Evolutionary conservation across 1,140 invertebrate species (phyloP), one percentile per base, ranked within the genome.

Genomic region (Pogonus chalceus): DNA sequence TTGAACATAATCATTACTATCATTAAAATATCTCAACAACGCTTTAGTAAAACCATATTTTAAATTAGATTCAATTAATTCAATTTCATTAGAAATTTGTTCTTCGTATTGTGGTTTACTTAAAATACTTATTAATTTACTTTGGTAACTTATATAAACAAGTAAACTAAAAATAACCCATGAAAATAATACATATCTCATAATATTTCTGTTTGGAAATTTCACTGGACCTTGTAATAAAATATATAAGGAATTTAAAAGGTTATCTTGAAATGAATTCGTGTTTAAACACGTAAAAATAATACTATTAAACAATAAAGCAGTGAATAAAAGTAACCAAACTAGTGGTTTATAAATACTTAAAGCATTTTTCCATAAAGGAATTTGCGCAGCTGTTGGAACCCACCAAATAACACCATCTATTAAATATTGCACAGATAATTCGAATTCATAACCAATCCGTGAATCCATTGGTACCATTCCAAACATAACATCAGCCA

Each of bases 401-500:
- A 43, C 37, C 37, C 37, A 43, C 37, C 37, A 43, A 12, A 18
- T 18, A 4, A 43, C 9, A 4, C 18, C 37, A 10, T 43, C 37
- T 3, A 12, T 4, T 10, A 43, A 4, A 18, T 43, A 16, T 16
- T 4, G 7, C 18, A 3, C 18, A 43, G 18, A 43, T 43, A 16
- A 35, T 12, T 9, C 37, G 4, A 43, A 43, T 12, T 43, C 37
- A 31, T 52, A 14, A 4, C 18, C 23, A 1, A n/a, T 26, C 12
- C 31, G 12, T 23, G 39, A 18, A 1, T 20, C 21, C 39, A 54
- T 35, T 14, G 37, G 43, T 24, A 23, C 48, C 22, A 35, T 22
- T 1, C 57, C 57, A 23, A 56, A 39, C 14, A 58, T 49, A 24
- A 58, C 16, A 49, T 58, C 54, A 9, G 39, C 51, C 2, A 50